Percentiles rank a stretch among this genome's conserved stretches.
phyloP scores from a whole-genome alignment of 2,888 invertebrate genomes.

The Apodemia hepburni region DNA sequence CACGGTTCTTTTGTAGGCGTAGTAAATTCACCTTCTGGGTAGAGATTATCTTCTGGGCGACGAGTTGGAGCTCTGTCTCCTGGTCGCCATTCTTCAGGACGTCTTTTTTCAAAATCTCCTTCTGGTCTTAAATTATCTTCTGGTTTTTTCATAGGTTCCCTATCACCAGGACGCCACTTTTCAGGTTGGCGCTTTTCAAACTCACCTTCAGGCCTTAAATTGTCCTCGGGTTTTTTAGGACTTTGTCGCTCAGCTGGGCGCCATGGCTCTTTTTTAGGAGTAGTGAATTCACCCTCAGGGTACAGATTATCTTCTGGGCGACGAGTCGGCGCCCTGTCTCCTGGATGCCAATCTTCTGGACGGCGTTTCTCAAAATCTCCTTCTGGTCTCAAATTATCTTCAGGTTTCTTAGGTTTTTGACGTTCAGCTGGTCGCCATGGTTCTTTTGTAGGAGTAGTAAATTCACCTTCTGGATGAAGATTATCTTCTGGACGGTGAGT shows the following conservation, averaged over 20 bases:
- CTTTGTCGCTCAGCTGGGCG: slow-evolving; percentile 48
- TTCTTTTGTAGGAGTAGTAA: slow-evolving; percentile 80
- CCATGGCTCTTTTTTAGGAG: slow-evolving; percentile 44
- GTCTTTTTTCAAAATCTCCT: slow-evolving; percentile 78
- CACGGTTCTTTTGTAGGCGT: slow-evolving; percentile 44
- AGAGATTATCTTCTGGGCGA: slow-evolving; percentile 68
- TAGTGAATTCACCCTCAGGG: slow-evolving; percentile 72
- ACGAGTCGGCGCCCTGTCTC: slow-evolving; percentile 57
- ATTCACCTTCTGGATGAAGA: slow-evolving; percentile 70
- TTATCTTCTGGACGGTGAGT: slow-evolving; percentile 71
- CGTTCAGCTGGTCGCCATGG: slow-evolving; percentile 62
- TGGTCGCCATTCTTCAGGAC: slow-evolving; percentile 52
- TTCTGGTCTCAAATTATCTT: slow-evolving; percentile 70
- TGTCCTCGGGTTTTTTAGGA: slow-evolving; percentile 51
- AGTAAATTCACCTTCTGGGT: slow-evolving; percentile 79
- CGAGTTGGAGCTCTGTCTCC: slow-evolving; percentile 58
- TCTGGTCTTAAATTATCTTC: slow-evolving; percentile 80
- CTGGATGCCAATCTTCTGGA: slow-evolving; percentile 69
- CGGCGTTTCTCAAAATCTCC: slow-evolving; percentile 72
- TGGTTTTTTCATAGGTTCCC: slow-evolving; percentile 51
- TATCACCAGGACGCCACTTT: slow-evolving; percentile 59
- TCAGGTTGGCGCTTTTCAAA: slow-evolving; percentile 76
- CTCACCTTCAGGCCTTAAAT: slow-evolving; percentile 79
- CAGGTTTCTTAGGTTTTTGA: slow-evolving; percentile 52
- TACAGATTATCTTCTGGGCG: slow-evolving; percentile 57